These are phyloP conservation scores for Charina bottae DNA, from an alignment of 2,113 vertebrate genomes.

Conservation along the genomic window DNA sequence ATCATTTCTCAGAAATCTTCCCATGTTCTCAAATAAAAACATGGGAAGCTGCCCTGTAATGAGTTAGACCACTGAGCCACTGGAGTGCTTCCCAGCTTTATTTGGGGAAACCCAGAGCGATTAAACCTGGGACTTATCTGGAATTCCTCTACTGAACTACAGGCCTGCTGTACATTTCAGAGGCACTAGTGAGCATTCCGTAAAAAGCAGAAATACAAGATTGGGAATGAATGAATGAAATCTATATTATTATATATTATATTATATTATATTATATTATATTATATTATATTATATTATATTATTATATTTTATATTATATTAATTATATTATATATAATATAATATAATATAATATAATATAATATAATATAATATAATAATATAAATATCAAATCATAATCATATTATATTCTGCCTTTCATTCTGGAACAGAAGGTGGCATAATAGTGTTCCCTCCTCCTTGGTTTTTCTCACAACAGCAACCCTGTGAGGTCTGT, in stretches of 20 bases:
- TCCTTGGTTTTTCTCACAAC: background rate
- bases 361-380: no score
- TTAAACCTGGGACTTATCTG: background rate
- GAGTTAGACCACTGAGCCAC: background rate
- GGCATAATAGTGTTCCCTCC: background rate
- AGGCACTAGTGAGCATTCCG: background rate
- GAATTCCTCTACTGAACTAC: background rate
- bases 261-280: no score
- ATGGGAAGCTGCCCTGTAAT: no score
- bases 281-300: no score
- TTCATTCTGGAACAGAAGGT: background rate
- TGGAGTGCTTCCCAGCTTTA: background rate
- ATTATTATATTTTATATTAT: no score
- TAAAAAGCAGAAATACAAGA: background rate
- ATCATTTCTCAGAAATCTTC: background rate
- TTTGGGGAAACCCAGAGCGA: background rate
- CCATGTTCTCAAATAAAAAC: background rate
- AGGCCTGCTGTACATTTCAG: background rate
- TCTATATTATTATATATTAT: no score
- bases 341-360: no score
- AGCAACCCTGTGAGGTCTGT: background rate
- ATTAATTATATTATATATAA: no score
- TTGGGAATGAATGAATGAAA: background rate
- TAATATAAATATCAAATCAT: no score
- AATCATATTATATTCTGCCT: background rate